These are phyloP conservation scores for Sycophaga agraensis DNA, from an alignment of 1,140 invertebrate species.

Conservation along the genomic window DNA sequence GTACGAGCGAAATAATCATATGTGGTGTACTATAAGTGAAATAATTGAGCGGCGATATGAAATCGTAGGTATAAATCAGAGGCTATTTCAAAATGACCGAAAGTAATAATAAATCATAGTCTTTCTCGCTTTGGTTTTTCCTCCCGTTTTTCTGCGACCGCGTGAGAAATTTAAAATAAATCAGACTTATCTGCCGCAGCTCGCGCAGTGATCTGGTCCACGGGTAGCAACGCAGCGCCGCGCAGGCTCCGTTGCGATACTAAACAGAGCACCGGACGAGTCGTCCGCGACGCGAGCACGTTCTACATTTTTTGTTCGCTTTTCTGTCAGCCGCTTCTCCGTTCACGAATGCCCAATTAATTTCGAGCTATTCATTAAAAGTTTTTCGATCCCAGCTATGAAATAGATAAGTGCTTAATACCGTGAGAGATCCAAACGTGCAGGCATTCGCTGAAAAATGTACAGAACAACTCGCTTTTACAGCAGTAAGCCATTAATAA, in stretches of 20 bases:
- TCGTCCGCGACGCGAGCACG: background rate
- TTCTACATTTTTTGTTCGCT: background rate
- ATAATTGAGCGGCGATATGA: conserved; percentile 27
- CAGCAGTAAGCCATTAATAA: too few relatives aligned
- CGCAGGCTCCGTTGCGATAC: conserved; percentile 1
- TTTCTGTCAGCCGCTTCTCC: too few relatives aligned
- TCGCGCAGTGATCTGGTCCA: conserved; percentile 36
- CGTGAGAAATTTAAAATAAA: conserved; percentile 52
- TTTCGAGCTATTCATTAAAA: too few relatives aligned
- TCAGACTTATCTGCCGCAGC: conserved; percentile 53
- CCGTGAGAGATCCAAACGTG: too few relatives aligned
- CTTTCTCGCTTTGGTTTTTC: conserved; percentile 25
- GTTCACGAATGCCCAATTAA: too few relatives aligned
- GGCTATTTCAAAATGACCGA: conserved; percentile 48
- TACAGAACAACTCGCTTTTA: too few relatives aligned
- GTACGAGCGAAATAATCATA: too few relatives aligned
- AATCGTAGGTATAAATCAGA: conserved; percentile 46
- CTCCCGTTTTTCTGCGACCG: conserved; percentile 11
- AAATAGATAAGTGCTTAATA: too few relatives aligned
- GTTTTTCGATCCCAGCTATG: too few relatives aligned
- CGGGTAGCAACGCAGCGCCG: background rate
- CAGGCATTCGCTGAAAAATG: too few relatives aligned
- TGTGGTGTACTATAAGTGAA: too few relatives aligned
- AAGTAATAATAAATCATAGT: conserved; percentile 38
- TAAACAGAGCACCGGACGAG: conserved; percentile 26